A percentile compares a stretch with the other conserved stretches of the same genome.
Conservation (phyloP, 1,140 invertebrate genomes). For the Triops longicaudatus region DNA sequence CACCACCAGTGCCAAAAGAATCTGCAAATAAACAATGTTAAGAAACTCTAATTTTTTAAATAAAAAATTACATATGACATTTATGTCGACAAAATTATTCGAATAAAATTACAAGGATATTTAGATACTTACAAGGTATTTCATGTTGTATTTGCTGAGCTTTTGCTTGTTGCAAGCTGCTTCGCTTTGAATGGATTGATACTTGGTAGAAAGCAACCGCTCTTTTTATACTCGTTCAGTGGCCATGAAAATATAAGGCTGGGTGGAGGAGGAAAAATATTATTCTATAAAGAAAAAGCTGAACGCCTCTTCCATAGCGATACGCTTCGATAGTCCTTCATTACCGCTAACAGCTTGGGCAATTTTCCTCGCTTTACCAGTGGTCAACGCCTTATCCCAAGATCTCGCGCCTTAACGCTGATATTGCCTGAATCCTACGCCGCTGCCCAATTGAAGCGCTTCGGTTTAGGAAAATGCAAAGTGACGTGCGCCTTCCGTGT, state of each 20-base stretch:
- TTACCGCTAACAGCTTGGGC: too few species aligned
- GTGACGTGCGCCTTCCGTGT: too few species aligned
- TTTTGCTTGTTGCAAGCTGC: background rate
- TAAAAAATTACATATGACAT: background rate
- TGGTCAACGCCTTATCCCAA: too few species aligned
- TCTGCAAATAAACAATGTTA: background rate
- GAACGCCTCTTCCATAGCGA: too few species aligned
- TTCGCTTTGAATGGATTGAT: background rate
- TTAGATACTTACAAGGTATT: background rate
- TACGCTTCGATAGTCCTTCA: too few species aligned
- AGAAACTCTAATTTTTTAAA: background rate
- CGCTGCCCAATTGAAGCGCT: too few species aligned
- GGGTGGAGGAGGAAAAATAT: too few species aligned
- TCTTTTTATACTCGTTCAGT: background rate
- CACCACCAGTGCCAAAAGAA: background rate
- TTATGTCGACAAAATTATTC: background rate
- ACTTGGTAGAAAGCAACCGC: background rate
- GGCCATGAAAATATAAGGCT: background rate
- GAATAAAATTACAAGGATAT: background rate
- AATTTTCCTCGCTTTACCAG: too few species aligned
- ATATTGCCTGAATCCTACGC: too few species aligned
- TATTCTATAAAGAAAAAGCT: too few species aligned
- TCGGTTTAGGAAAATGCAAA: too few species aligned
- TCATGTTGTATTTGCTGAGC: background rate
- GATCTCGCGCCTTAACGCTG: too few species aligned